These are phyloP conservation scores for Eupristina koningsbergeri DNA, from an alignment of 1,140 invertebrate genomes.

Conservation along the genomic window DNA sequence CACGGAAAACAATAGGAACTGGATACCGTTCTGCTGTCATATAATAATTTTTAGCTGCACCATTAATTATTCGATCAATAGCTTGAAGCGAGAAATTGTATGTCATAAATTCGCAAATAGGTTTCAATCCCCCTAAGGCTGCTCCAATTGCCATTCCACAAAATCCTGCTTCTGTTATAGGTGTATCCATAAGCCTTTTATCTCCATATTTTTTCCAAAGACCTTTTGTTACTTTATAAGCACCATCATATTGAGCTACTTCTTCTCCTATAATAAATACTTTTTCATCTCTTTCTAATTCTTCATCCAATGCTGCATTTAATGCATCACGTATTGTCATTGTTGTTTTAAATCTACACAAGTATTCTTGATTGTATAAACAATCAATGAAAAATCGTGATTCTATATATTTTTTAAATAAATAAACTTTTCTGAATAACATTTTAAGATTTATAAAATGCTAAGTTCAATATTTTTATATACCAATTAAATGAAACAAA, in stretches of 20 bases:
- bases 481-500: not conserved
- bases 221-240: slow-evolving; percentile 93
- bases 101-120: slow-evolving; percentile 87
- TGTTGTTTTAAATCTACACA: slow-evolving; percentile 42
- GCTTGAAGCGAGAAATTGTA: slow-evolving; percentile 88
- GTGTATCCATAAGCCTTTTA: slow-evolving; percentile 96
- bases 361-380: not conserved
- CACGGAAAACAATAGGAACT: slow-evolving; percentile 84
- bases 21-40: slow-evolving; percentile 82
- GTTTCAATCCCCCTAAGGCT: slow-evolving; percentile 83
- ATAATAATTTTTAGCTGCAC: slow-evolving; percentile 81
- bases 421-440: slow-evolving; percentile 6
- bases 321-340: slow-evolving; percentile 95
- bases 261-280: slow-evolving; percentile 97
- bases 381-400: not conserved
- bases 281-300: slow-evolving; percentile 91
- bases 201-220: slow-evolving; percentile 98
- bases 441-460: not conserved
- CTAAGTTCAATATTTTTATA: not conserved
- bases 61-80: slow-evolving; percentile 84
- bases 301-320: slow-evolving; percentile 95
- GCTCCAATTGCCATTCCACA: slow-evolving; percentile 95
- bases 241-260: slow-evolving; percentile 96
- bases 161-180: slow-evolving; percentile 98
- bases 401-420: not conserved